phyloP scores from a whole-genome alignment of 2,113 vertebrate genomes.

The Takifugu bimaculatus region DNA sequence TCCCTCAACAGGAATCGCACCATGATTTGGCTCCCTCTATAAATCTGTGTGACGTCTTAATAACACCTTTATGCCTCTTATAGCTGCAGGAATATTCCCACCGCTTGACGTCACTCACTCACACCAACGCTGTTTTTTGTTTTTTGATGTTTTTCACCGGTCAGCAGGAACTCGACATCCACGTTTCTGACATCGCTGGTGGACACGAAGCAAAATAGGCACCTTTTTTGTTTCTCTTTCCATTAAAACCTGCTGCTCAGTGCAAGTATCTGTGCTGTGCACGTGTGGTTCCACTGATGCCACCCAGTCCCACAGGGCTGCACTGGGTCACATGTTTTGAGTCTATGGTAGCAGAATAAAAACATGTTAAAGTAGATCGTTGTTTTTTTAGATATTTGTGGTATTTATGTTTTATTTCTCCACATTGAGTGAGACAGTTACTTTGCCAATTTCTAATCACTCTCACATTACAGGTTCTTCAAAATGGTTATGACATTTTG shows the following conservation, averaged over 20 bases:
- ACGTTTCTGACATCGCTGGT: too few species aligned
- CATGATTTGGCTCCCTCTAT: constrained; percentile 46
- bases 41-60: constrained; percentile 70
- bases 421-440: too few species aligned
- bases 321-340: too few species aligned
- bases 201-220: constrained; percentile 19
- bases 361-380: too few species aligned
- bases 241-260: constrained; percentile 50
- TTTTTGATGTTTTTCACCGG: background rate
- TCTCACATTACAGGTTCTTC: too few species aligned
- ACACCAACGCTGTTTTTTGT: background rate
- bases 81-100: constrained; percentile 30
- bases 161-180: background rate
- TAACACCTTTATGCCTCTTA: constrained; percentile 55
- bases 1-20: constrained; percentile 68
- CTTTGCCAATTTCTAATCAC: too few species aligned
- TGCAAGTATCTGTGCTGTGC: constrained; percentile 56
- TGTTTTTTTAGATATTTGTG: too few species aligned
- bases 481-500: too few species aligned
- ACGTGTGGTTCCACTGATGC: constrained; percentile 29
- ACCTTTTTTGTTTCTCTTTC: constrained; percentile 64
- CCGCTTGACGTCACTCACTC: constrained; percentile 1
- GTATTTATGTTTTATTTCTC: too few species aligned
- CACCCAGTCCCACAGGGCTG: constrained; percentile 51
- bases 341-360: too few species aligned